Evolutionary conservation across 2,797 vertebrate genomes (phyloP), one percentile per base, ranked within the genome.

Genomic region (Ceryle rudis): DNA sequence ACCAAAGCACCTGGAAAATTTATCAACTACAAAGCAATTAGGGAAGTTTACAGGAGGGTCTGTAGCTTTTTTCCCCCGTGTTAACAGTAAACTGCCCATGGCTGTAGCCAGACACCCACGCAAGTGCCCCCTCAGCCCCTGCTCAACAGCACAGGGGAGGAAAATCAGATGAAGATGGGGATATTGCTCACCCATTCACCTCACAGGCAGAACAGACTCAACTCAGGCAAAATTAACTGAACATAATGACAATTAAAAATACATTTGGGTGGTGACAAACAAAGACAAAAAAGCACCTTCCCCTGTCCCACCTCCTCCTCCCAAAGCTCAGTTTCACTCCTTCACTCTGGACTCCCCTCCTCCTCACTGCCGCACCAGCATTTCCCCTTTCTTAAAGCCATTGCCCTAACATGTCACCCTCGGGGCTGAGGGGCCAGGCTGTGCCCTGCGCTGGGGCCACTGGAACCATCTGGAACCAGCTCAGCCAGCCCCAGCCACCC

Each of bases 401-500:
- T 16, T 41, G 41, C 47, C 14, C 42, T n/a, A 23, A 44, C 46
- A 52, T 0, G 0, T 15, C 0, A 0, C 6, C 2, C 1, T 22
- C 21, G 10, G 4, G 20, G 39, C 44, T 33, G 66, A 18, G 60
- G 4, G 26, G 39, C 39, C 37, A 61, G 21, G 60, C 60, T 22
- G 42, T 19, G 26, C 33, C 33, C 33, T 33, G 47, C 2, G 57
- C n/a, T 26, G 47, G 6, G 10, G 26, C 42, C 39, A 42, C 28
- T 4, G 25, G 71, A 57, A 78, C 29, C 2, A 5, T 26, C 47
- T 6, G 31, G 49, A 42, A 64, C 23, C 4, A 20, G 23, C 5
- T 55, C 2, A 0, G 15, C 10, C 16, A 39, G 39, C 10, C 70
- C 35, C 18, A 11, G 23, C 16, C 25, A 22, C 25, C 35, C 60